A percentile compares a stretch with the other conserved stretches of the same genome.
These are phyloP conservation scores for Acleris laterana DNA, from an alignment of 2,888 invertebrate genomes.

Conservation along the genomic window DNA sequence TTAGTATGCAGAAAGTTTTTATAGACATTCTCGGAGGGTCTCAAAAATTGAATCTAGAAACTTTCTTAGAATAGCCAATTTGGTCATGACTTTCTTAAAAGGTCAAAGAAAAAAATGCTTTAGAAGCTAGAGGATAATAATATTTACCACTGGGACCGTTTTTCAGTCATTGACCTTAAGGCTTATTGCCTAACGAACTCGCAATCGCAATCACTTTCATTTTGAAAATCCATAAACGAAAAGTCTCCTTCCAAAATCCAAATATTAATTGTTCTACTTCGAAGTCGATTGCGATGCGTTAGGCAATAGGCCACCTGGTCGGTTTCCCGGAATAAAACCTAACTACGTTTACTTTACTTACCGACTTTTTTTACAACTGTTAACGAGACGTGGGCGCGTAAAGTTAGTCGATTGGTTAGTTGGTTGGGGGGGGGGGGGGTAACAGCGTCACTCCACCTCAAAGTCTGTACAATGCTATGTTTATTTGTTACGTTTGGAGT, in stretches of 20 bases:
- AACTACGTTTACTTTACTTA: constrained; percentile 18
- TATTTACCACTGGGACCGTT: constrained; percentile 13
- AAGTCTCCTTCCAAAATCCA: no score
- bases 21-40: constrained; percentile 5
- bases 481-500: no score
- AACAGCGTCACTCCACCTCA: background rate
- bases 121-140: background rate
- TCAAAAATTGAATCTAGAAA: constrained; percentile 25
- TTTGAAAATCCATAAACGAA: no score
- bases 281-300: no score
- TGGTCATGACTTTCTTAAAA: background rate
- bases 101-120: no score
- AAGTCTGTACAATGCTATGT: no score
- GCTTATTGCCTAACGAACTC: no score
- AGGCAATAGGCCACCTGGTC: background rate
- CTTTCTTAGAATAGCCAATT: constrained; percentile 17
- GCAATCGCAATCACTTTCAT: no score
- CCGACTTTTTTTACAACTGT: constrained; percentile 19
- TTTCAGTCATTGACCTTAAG: constrained; percentile 12
- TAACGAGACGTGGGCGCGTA: constrained; percentile 22
- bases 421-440: no score
- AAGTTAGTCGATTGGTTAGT: constrained; percentile 1
- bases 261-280: no score
- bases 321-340: constrained; percentile 3
- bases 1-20: constrained; percentile 23